Conservation (phyloP, 2,113 vertebrate genomes). For the Pipa parva region DNA sequence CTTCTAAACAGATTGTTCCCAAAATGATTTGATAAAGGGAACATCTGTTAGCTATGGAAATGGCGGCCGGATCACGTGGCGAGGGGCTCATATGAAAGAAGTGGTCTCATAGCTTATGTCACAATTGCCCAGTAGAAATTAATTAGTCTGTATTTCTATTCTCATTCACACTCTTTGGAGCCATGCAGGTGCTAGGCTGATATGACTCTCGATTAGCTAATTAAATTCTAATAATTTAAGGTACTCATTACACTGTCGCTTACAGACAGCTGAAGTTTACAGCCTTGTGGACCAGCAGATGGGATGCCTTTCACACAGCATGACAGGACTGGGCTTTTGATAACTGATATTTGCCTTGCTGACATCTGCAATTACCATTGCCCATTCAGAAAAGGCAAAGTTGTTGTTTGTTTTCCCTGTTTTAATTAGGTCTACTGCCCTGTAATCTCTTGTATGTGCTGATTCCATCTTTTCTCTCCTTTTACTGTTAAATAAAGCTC, state of each 20-base stretch:
- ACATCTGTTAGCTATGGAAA: conserved; percentile 24
- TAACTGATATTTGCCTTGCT: conserved; percentile 30
- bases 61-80: conserved; percentile 10
- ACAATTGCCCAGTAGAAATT: conserved; percentile 24
- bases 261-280: conserved; percentile 28
- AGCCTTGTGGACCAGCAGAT: conserved; percentile 19
- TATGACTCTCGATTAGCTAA: conserved; percentile 26
- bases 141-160: conserved; percentile 17
- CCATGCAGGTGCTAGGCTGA: conserved; percentile 31
- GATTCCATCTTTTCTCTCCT: background rate
- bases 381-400: conserved; percentile 7
- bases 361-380: conserved; percentile 15
- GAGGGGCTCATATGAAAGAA: conserved; percentile 2
- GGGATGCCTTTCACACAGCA: conserved; percentile 35
- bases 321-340: conserved; percentile 14
- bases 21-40: conserved; percentile 29
- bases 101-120: conserved; percentile 12
- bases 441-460: conserved; percentile 14
- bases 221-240: conserved; percentile 36
- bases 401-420: conserved; percentile 17
- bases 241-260: conserved; percentile 34
- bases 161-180: conserved; percentile 7
- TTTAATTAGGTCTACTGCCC: conserved; percentile 16
- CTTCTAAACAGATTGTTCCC: conserved; percentile 20
- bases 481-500: background rate